Evolutionary conservation across 2,113 vertebrate species (phyloP).

Genomic region (Tragulus kanchil): DNA sequence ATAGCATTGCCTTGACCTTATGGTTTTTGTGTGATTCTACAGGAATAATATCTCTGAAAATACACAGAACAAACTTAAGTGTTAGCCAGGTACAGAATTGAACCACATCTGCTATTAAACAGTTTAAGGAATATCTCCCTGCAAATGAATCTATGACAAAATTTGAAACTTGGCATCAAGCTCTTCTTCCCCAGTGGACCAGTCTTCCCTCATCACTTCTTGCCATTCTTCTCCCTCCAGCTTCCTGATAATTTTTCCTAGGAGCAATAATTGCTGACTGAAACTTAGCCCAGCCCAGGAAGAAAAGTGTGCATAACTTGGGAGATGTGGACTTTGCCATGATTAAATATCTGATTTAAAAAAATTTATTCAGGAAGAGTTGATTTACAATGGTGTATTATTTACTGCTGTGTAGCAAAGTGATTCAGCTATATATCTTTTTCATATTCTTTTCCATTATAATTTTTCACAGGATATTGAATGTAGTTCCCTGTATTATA

Average conservation of each 20-base stretch:
- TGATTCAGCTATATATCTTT: not conserved
- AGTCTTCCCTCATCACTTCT: not conserved
- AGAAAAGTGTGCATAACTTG: not conserved
- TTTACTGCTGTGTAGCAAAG: not conserved
- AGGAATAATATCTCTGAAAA: not conserved
- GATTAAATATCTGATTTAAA: not conserved
- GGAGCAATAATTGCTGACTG: not conserved
- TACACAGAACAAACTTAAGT: not conserved
- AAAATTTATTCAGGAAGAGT: not conserved
- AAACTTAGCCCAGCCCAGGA: not conserved
- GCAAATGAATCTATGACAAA: not conserved
- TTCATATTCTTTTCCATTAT: not conserved
- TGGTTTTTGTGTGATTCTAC: not conserved
- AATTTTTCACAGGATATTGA: not conserved
- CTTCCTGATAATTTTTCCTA: not conserved
- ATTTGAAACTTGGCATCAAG: not conserved
- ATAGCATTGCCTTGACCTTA: not conserved
- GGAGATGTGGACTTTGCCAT: not conserved
- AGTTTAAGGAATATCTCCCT: not conserved
- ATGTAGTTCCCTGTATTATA: not conserved
- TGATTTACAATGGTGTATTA: not conserved
- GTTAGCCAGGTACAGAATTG: not conserved
- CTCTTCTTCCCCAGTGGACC: not conserved
- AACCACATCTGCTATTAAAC: not conserved
- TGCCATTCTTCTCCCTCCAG: not conserved